Conservation (phyloP, 2,113 vertebrate species). For the Myanophis thanlyinensis region DNA sequence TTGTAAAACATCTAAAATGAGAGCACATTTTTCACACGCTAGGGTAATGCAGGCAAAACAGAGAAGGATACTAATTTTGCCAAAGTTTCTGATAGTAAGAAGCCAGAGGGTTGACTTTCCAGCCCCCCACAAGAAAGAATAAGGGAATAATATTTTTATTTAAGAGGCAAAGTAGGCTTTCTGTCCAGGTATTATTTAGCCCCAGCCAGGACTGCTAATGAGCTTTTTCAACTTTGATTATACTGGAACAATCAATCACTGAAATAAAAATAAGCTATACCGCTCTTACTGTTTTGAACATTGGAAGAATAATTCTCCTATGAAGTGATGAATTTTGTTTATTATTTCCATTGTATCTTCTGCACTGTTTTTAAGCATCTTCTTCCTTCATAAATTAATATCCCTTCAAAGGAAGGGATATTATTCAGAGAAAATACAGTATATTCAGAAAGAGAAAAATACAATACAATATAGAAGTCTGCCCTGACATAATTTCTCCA, state of each 20-base stretch:
- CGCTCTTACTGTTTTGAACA: background rate
- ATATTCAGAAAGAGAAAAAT: too few species aligned
- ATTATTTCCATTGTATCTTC: background rate
- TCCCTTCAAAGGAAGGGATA: background rate
- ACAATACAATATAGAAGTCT: background rate
- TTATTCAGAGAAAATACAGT: background rate
- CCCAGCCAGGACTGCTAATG: background rate
- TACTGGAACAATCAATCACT: background rate
- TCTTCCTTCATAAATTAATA: background rate
- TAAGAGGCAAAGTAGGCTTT: background rate
- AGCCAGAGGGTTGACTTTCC: background rate
- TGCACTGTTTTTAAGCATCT: background rate
- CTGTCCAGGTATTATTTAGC: background rate
- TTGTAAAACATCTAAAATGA: too few species aligned
- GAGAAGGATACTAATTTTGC: background rate
- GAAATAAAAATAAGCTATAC: background rate
- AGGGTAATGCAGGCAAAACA: background rate
- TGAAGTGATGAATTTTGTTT: background rate
- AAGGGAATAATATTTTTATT: background rate
- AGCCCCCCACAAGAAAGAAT: background rate
- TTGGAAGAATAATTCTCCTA: background rate
- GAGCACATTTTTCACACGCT: background rate
- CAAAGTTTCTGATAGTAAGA: background rate
- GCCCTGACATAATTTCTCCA: background rate
- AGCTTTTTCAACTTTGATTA: background rate